Conservation (phyloP, 2,888 invertebrate species). For the Drosophila kambysellisi region DNA sequence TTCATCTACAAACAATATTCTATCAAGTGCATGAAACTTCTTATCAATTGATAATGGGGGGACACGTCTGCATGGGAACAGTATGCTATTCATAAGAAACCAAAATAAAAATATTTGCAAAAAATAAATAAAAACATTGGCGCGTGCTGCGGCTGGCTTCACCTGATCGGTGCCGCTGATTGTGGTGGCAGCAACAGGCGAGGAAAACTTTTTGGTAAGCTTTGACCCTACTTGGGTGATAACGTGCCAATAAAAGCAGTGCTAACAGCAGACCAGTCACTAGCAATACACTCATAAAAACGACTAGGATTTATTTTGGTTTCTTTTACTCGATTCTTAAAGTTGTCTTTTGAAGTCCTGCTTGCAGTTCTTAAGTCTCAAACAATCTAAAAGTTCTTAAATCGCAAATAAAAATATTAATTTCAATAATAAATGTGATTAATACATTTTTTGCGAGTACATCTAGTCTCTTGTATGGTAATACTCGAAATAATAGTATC, state of each 20-base stretch:
- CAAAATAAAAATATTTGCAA: slow-evolving; percentile 42
- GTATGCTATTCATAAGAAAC: slow-evolving; percentile 57
- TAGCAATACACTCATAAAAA: neutral
- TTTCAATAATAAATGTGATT: neutral
- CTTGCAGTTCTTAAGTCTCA: too few species aligned
- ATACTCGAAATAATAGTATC: neutral
- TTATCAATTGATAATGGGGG: slow-evolving; percentile 17
- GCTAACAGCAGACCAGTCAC: neutral
- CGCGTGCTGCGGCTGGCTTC: slow-evolving; percentile 59
- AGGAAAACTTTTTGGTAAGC: slow-evolving; percentile 38
- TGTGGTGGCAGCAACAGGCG: slow-evolving; percentile 54
- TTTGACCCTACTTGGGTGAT: slow-evolving; percentile 67
- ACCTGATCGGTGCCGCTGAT: slow-evolving; percentile 41
- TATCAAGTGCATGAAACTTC: slow-evolving; percentile 27
- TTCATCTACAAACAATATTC: slow-evolving; percentile 3
- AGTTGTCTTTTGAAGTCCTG: too few species aligned
- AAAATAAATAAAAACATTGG: slow-evolving; percentile 53
- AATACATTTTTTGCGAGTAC: neutral
- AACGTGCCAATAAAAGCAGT: slow-evolving; percentile 4
- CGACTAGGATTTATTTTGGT: neutral
- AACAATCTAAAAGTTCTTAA: neutral
- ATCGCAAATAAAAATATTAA: neutral
- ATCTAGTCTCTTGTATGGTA: neutral
- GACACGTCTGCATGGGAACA: slow-evolving; percentile 36
- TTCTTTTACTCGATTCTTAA: neutral